These are phyloP conservation scores for Lampris incognitus DNA, from an alignment of 2,113 vertebrate genomes.

Conservation along the genomic window DNA sequence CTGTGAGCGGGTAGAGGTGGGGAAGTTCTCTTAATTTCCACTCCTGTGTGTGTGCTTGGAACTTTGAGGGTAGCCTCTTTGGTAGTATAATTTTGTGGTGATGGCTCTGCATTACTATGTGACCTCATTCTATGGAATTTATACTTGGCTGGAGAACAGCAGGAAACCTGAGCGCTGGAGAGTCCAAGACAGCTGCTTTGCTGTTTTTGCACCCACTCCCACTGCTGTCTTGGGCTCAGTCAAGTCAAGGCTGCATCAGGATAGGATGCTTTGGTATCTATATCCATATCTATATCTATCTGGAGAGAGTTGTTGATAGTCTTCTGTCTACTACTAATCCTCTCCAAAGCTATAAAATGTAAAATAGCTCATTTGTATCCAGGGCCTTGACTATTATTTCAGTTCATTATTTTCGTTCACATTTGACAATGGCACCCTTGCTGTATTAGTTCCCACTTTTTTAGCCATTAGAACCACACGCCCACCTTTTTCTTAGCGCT, in stretches of 20 bases:
- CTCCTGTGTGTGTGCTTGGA: conserved; percentile 42
- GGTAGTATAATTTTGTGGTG: conserved; percentile 63
- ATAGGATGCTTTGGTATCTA: conserved; percentile 30
- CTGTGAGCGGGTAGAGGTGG: neutral
- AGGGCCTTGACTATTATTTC: neutral
- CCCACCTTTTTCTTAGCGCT: neutral
- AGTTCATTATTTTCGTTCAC: neutral
- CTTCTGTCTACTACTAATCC: conserved; percentile 29
- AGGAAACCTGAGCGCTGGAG: conserved; percentile 75
- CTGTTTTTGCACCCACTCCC: conserved; percentile 43
- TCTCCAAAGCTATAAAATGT: neutral
- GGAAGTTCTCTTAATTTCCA: conserved; percentile 17
- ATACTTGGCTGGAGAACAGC: conserved; percentile 72
- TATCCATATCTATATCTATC: no score
- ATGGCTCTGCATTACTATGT: conserved; percentile 60
- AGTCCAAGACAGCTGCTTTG: conserved; percentile 76
- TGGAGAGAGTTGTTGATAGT: conserved; percentile 3
- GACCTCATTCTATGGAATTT: conserved; percentile 82
- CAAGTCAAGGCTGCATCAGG: conserved; percentile 36
- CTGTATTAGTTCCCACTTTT: neutral
- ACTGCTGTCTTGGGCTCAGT: conserved; percentile 35
- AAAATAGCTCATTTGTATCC: neutral
- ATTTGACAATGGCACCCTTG: neutral
- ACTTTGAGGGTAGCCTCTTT: conserved; percentile 53
- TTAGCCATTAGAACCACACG: neutral